Percentiles rank a stretch among this genome's conserved stretches.
Conservation (phyloP, 2,113 vertebrate species). For the Perca flavescens region DNA sequence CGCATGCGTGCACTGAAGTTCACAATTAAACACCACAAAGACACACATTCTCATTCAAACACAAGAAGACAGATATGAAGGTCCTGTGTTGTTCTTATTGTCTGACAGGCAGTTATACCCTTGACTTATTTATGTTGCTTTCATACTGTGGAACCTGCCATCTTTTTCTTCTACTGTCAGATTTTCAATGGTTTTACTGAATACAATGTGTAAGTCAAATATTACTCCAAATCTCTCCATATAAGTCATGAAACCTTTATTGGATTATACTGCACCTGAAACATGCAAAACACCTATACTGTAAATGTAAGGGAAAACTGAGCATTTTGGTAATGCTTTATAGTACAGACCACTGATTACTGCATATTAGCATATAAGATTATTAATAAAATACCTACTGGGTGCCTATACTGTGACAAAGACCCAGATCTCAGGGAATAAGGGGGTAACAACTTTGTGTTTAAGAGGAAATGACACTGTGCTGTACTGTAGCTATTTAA, state of each 20-base stretch:
- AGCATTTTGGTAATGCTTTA: neutral
- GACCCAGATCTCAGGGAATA: neutral
- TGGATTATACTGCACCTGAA: neutral
- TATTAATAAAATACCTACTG: neutral
- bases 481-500: neutral
- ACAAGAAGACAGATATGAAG: neutral
- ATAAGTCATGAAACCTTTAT: constrained; percentile 3
- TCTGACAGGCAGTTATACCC: constrained; percentile 36
- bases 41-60: neutral
- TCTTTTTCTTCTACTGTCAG: constrained; percentile 30
- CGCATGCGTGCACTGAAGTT: neutral
- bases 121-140: constrained; percentile 65
- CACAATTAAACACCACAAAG: constrained; percentile 12
- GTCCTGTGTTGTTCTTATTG: neutral
- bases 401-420: neutral
- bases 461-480: constrained; percentile 2
- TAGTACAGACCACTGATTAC: neutral
- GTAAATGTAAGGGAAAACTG: neutral
- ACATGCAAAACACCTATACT: neutral
- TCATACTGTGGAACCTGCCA: constrained; percentile 40
- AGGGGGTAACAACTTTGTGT: neutral
- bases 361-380: neutral
- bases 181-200: constrained; percentile 11
- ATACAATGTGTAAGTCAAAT: neutral
- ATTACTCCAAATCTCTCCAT: neutral